phyloP scores from a whole-genome alignment of 2,888 invertebrate species.

The Mythimna loreyi region DNA sequence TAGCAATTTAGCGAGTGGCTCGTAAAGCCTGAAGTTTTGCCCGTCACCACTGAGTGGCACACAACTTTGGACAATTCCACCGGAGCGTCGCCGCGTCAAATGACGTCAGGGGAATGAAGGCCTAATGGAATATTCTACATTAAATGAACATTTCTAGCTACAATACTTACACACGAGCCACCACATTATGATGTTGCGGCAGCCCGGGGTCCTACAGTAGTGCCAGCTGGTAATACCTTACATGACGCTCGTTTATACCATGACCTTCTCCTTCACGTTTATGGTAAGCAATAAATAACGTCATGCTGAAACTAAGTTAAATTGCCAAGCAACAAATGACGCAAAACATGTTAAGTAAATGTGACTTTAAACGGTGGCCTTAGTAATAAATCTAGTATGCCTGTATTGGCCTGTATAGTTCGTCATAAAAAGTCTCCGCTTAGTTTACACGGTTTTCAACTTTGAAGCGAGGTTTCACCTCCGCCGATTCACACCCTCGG shows the following conservation, averaged over 20 bases:
- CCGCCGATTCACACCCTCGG: slow-evolving; percentile 6
- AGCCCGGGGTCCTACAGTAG: slow-evolving; percentile 20
- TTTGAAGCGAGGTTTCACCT: not conserved
- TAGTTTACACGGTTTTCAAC: slow-evolving; percentile 29
- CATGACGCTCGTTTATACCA: slow-evolving; percentile 1
- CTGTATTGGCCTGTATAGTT: not conserved
- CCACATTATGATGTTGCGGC: slow-evolving; percentile 24
- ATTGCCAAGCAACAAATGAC: slow-evolving; percentile 2
- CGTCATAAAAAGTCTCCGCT: slow-evolving; percentile 6
- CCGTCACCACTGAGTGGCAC: slow-evolving; percentile 53
- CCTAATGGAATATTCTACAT: slow-evolving; percentile 59
- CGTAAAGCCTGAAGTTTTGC: slow-evolving; percentile 69
- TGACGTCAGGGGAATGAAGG: slow-evolving; percentile 52
- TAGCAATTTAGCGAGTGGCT: slow-evolving; percentile 69
- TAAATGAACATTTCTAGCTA: slow-evolving; percentile 51
- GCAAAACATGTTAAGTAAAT: slow-evolving; percentile 25
- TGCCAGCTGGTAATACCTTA: slow-evolving; percentile 10
- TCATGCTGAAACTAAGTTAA: slow-evolving; percentile 11
- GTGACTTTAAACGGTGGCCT: slow-evolving; percentile 24
- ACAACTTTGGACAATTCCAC: slow-evolving; percentile 61
- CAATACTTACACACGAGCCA: slow-evolving; percentile 33
- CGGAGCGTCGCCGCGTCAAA: slow-evolving; percentile 50
- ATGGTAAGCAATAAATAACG: slow-evolving; percentile 26
- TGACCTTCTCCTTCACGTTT: not conserved
- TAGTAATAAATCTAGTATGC: slow-evolving; percentile 11